Evolutionary conservation across 2,113 vertebrate genomes (phyloP), one percentile per base, ranked within the genome.

Genomic region (Heterotilapia buettikoferi): DNA sequence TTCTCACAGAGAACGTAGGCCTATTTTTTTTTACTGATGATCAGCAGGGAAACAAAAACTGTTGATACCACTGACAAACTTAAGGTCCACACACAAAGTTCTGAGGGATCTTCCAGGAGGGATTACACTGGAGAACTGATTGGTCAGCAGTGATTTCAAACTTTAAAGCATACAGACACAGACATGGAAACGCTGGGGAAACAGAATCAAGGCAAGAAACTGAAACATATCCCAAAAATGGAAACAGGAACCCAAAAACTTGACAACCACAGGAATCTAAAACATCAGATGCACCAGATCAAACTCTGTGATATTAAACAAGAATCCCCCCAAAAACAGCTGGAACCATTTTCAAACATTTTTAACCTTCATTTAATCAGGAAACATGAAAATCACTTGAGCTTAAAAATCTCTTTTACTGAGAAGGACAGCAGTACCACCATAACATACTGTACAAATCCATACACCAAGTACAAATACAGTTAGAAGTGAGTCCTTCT

Each of bases 1-100:
- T 59, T 59, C 56, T 59, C 7, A 3, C 7, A 9, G 57, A 31
- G 14, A 31, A 31, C 7, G 5, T 31, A 31, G 0, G 0, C 1
- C 26, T 31, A 4, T 38, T 38, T 38, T 4, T 36, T 38, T 38
- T 38, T 9, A 31, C 26, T 31, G 29, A 1, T 33, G 29, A 61
- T 61, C 16, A 6, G 0, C 5, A 6, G 57, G 26, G 14, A 31
- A 31, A 61, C 14, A 1, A 9, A 59, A 59, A 29, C 56, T 1
- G 56, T 59, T 29, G 7, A 59, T 16, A 1, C 24, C 56, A 57
- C 13, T 29, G 56, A 59, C 26, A 31, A 61, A 31, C 26, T 59
- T 0, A 4, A 31, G 57, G 8, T 18, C 57, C 56, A 59, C 13
- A 31, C 26, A 31, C 8, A 61, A 61, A 61, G 57, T 18, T 61